Conservation (phyloP, 2,888 invertebrate species). For the Myathropa florea region DNA sequence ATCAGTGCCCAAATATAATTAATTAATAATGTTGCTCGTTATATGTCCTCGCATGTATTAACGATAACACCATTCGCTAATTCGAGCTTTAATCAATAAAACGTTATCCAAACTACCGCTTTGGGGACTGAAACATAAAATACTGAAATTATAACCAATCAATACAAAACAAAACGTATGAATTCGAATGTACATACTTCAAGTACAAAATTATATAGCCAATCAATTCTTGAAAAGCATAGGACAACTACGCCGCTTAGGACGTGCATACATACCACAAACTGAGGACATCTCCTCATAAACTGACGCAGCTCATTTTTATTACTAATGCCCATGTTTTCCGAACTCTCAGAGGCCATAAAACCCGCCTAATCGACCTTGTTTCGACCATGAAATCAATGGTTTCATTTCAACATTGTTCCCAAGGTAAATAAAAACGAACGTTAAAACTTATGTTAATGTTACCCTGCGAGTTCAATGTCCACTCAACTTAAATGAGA, state of each 20-base stretch:
- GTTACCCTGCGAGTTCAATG: slow-evolving; percentile 48
- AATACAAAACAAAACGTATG: not conserved
- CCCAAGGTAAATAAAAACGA: slow-evolving; percentile 12
- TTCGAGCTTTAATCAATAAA: too few species aligned
- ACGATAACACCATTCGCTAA: too few species aligned
- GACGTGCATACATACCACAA: not conserved
- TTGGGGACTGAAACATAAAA: too few species aligned
- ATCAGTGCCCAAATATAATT: too few species aligned
- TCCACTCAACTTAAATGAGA: slow-evolving; percentile 45
- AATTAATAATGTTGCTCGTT: too few species aligned
- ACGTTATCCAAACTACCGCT: too few species aligned
- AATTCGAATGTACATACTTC: not conserved
- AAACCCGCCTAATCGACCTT: not conserved
- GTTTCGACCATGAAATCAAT: slow-evolving; percentile 2
- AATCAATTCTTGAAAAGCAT: not conserved
- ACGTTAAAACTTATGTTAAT: slow-evolving; percentile 38
- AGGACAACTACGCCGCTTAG: not conserved
- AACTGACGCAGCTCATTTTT: not conserved
- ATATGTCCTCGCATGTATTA: too few species aligned
- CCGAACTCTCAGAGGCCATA: not conserved
- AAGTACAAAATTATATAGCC: not conserved
- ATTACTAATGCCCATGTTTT: not conserved
- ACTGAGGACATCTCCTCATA: not conserved
- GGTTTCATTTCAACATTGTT: not conserved
- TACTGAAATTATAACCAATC: too few species aligned